Evolutionary conservation across 1,140 invertebrate genomes (phyloP).

Genomic region (Ephestia elutella): DNA sequence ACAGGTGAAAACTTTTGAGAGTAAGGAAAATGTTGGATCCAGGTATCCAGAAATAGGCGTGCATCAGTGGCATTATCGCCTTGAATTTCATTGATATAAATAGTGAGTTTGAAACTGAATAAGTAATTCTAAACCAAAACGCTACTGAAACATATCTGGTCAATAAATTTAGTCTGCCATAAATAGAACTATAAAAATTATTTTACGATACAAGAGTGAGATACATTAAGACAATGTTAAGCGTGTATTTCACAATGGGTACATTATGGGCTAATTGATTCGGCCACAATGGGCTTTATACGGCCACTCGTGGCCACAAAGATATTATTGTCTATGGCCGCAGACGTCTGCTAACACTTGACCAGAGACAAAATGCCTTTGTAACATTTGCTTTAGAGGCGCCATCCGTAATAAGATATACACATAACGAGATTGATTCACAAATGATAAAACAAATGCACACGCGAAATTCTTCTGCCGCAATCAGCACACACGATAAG

Average conservation of each 20-base stretch:
- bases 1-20: conserved; percentile 41
- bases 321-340: conserved; percentile 66
- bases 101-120: conserved; percentile 1
- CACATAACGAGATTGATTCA: conserved; percentile 2
- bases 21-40: not conserved
- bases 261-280: conserved; percentile 71
- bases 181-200: conserved; percentile 72
- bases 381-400: conserved; percentile 60
- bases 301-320: conserved; percentile 54
- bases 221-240: conserved; percentile 72
- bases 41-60: not conserved
- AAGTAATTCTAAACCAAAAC: conserved; percentile 55
- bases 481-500: not conserved
- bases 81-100: conserved; percentile 7
- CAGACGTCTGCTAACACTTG: conserved; percentile 72
- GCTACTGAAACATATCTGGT: conserved; percentile 65
- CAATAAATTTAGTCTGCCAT: conserved; percentile 60
- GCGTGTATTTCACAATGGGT: conserved; percentile 58
- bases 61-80: not conserved
- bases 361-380: conserved; percentile 73
- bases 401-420: conserved; percentile 68
- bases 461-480: not conserved
- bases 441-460: not conserved
- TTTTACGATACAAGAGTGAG: conserved; percentile 65
- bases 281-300: conserved; percentile 66